phyloP scores from a whole-genome alignment of 2,888 invertebrate genomes.

The Drosophila mettleri region DNA sequence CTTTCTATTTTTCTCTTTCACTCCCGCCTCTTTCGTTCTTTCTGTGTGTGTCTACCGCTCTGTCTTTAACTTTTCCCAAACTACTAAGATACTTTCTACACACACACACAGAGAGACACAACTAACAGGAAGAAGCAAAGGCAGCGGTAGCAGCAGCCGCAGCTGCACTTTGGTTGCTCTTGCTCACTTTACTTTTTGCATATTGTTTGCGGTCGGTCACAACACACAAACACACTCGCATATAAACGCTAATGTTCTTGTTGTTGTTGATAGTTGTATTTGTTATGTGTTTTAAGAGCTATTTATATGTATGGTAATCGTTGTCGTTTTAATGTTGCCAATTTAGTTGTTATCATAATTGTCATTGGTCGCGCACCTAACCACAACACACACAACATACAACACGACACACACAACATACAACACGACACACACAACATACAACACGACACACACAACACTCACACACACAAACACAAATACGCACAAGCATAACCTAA shows the following conservation, averaged over 20 bases:
- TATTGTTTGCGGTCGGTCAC: slow-evolving; percentile 29
- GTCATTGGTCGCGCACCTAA: slow-evolving; percentile 67
- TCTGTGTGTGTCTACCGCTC: no score
- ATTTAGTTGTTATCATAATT: slow-evolving; percentile 54
- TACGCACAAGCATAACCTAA: slow-evolving; percentile 12
- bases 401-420: slow-evolving; percentile 7
- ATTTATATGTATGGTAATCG: slow-evolving; percentile 59
- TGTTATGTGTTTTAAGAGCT: slow-evolving; percentile 55
- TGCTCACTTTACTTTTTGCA: slow-evolving; percentile 55
- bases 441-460: neutral
- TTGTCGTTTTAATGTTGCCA: slow-evolving; percentile 66
- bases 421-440: slow-evolving; percentile 3
- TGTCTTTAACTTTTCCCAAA: slow-evolving; percentile 31
- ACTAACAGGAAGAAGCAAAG: slow-evolving; percentile 2
- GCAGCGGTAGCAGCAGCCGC: slow-evolving; percentile 20
- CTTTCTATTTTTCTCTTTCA: slow-evolving; percentile 14
- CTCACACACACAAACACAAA: slow-evolving; percentile 8
- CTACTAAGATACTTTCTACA: slow-evolving; percentile 43
- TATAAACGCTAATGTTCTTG: slow-evolving; percentile 18
- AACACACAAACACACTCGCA: slow-evolving; percentile 23
- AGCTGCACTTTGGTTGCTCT: slow-evolving; percentile 50
- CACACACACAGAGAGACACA: slow-evolving; percentile 19
- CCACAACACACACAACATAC: slow-evolving; percentile 26
- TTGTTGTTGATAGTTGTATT: slow-evolving; percentile 68
- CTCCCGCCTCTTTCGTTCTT: slow-evolving; percentile 9